Conservation (phyloP, 2,797 vertebrate species). For the Poliocrania exsul region DNA sequence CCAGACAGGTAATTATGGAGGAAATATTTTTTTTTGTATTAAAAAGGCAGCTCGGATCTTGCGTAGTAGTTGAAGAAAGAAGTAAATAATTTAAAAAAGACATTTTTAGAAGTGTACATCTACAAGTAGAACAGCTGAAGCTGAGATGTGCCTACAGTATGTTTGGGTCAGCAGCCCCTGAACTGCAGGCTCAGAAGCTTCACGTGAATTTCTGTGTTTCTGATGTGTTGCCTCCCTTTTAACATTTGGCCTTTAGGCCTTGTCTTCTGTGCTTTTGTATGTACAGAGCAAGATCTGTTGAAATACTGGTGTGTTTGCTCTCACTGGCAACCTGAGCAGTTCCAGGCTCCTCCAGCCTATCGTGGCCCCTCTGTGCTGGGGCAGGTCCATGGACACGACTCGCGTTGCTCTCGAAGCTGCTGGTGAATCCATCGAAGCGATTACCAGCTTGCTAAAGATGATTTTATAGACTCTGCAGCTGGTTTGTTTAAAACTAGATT, state of each 20-base stretch:
- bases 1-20: neutral
- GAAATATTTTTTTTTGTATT: neutral
- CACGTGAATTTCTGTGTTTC: accelerated
- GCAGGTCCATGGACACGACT: neutral
- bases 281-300: neutral
- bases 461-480: constrained; percentile 53
- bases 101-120: neutral
- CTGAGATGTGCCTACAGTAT: accelerated
- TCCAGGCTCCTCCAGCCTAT: neutral
- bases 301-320: neutral
- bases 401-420: neutral
- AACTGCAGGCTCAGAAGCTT: neutral
- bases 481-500: constrained; percentile 63
- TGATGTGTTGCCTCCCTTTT: neutral
- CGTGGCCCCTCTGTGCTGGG: neutral
- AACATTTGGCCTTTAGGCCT: neutral
- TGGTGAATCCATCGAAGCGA: neutral
- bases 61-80: neutral
- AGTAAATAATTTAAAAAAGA: neutral
- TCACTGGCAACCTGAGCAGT: neutral
- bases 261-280: neutral
- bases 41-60: neutral
- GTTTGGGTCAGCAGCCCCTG: neutral
- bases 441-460: constrained; percentile 8
- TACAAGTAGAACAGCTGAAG: neutral